These are phyloP conservation scores for Stegostoma tigrinum DNA, from an alignment of 2,113 vertebrate genomes.

Conservation along the genomic window DNA sequence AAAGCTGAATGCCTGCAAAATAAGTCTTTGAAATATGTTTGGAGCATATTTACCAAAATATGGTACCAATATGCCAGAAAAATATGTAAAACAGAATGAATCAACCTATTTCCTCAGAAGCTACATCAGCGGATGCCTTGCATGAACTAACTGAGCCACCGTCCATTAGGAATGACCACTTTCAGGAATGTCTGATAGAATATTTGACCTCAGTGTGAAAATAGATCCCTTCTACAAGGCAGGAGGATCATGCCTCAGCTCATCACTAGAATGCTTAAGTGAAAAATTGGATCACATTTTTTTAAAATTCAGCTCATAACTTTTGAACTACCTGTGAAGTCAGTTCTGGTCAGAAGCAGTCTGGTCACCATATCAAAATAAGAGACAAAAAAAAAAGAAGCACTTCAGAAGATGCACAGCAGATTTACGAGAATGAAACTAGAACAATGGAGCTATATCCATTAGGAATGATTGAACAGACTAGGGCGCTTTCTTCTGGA, in stretches of 20 bases:
- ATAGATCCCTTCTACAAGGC: not conserved
- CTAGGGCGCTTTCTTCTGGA: not conserved
- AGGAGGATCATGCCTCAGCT: not conserved
- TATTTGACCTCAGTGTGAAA: not conserved
- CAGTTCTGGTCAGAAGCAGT: not conserved
- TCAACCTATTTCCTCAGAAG: not conserved
- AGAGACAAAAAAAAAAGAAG: not conserved
- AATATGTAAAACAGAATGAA: not conserved
- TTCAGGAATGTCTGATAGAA: not conserved
- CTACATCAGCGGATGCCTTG: not conserved
- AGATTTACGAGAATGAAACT: not conserved
- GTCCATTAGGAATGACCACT: not conserved
- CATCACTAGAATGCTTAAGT: not conserved
- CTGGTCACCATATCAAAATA: not conserved
- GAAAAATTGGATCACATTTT: not conserved
- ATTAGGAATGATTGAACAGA: not conserved
- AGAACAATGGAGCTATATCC: not conserved
- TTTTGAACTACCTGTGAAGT: not conserved
- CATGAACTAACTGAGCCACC: not conserved
- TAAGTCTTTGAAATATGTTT: not conserved
- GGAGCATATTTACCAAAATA: not conserved
- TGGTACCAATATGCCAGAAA: not conserved
- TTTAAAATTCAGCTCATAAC: not conserved
- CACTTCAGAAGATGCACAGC: not conserved
- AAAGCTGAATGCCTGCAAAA: not conserved